Base-by-base conservation (phyloP, 2,113 vertebrate species). In the Mus pahari region DNA sequence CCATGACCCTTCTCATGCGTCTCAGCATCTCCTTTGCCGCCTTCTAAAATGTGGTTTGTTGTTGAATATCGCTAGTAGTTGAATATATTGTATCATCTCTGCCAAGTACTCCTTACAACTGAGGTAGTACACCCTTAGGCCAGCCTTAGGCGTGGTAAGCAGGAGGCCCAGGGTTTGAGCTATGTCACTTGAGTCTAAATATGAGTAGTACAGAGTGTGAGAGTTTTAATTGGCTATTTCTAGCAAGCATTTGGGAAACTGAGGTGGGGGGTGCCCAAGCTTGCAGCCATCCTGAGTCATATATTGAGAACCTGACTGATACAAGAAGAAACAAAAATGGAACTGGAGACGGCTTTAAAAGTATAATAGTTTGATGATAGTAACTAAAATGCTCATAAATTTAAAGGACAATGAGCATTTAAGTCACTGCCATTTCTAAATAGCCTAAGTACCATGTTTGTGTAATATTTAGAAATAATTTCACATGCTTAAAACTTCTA, bases 401-500 rank as follows among this genome's bases (percentile, higher is more conserved):
- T 33, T 66, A 94, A 86, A 96, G 48, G 28, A 19, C 55, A 89
- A 33, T 55, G 36, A 53, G 7, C 45, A 81, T 86, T 81, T 36
- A 95, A 88, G 31, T 90, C 94, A 79, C 9, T 89, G 11, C 42
- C 13, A 20, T 86, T 36, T 86, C 10, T 79, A 87, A 68, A 45
- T 90, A 55, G 24, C 28, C 26, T 87, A 90, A 86, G 19, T 86
- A 31, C 83, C 36, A 20, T 88, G 33, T 91, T 95, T 95, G 9
- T 71, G 50, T 78, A 60, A 24, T 94, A 86, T 28, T 95, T 68
- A 94, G 60, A 92, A 95, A 74, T 90, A 75, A 70, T 89, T 83
- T 10, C 28, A 81, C 28, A n/a, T 91, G 31, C 79, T 89, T 90
- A 74, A 86, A 66, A 73, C 95, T 96, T 94, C 53, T 92, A 91